Percentiles rank a stretch among this genome's conserved stretches.
phyloP scores from a whole-genome alignment of 2,888 invertebrate species.

The Zhuqinia jingwanae region DNA sequence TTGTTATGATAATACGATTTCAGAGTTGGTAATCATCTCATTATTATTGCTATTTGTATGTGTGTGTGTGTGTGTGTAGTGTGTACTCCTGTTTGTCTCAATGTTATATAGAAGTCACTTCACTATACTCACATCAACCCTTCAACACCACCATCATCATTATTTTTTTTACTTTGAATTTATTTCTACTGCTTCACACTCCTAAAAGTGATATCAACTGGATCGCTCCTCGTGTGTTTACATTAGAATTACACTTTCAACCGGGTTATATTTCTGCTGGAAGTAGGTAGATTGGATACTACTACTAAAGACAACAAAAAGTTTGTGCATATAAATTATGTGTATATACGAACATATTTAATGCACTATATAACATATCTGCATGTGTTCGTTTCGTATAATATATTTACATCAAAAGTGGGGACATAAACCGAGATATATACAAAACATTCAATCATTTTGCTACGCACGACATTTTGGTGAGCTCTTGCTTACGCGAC shows the following conservation, averaged over 20 bases:
- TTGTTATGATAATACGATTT: constrained; percentile 64
- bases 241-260: constrained; percentile 39
- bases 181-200: constrained; percentile 54
- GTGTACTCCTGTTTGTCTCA: constrained; percentile 49
- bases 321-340: constrained; percentile 13
- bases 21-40: constrained; percentile 48
- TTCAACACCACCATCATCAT: constrained; percentile 29
- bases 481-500: constrained; percentile 36
- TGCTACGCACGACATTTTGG: constrained; percentile 10
- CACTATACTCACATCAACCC: constrained; percentile 17
- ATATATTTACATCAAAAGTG: not conserved
- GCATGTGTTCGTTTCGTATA: no score
- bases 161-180: constrained; percentile 29
- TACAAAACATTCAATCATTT: not conserved
- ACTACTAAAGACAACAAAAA: not conserved
- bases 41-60: no score
- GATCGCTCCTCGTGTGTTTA: constrained; percentile 45
- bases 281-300: constrained; percentile 15
- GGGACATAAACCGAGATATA: not conserved
- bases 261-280: constrained; percentile 31
- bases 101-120: not conserved
- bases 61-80: constrained; percentile 5
- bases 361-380: no score
- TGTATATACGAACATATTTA: not conserved
- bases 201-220: constrained; percentile 42